Evolutionary conservation across 2,797 vertebrate genomes (phyloP), one percentile per base, ranked within the genome.

Genomic region (Microctenopoma stevenorrisi): DNA sequence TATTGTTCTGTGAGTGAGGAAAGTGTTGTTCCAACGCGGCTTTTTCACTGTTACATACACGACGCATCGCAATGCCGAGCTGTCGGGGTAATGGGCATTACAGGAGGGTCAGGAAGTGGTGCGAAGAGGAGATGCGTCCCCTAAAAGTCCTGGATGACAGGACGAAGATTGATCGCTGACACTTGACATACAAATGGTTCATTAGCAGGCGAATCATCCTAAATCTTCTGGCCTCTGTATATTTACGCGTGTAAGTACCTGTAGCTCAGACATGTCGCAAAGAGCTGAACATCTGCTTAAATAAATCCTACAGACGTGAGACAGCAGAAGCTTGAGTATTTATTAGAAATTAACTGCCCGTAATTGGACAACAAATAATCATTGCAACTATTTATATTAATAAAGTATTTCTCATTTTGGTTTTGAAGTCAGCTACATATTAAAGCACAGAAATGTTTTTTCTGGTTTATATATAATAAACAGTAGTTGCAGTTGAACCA

Each of bases 161-260:
- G 42, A 73, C 12, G 50, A 58, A 74, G 73, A 74, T 80, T 28
- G 75, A 78, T 83, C 30, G 49, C 49, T 1, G 12, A 30, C 65
- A 12, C 47, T 64, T 49, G 47, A 83, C 69, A 52, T 43, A 37
- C 13, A 50, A 54, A 15, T 40, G 6, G 5, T 35, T 72, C 13
- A 58, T 81, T 81, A 71, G 55, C 25, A 42, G 57, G 48, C 61
- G 65, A 37, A 51, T 55, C 30, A 25, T 44, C 48, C 38, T 38
- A 61, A 64, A 70, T 78, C 42, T 30, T 59, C 15, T 35, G 22
- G 42, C 54, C 9, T 0, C 42, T 38, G 7, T 59, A 38, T n/a
- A 12, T 38, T 79, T 64, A 48, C 42, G 7, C 10, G 44, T 14
- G 22, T 25, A 48, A 38, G 35, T 46, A 30, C 40, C 61, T 5